Percentiles rank a stretch among this genome's conserved stretches.
phyloP scores from a whole-genome alignment of 2,797 vertebrate species.

The Mycteria americana region DNA sequence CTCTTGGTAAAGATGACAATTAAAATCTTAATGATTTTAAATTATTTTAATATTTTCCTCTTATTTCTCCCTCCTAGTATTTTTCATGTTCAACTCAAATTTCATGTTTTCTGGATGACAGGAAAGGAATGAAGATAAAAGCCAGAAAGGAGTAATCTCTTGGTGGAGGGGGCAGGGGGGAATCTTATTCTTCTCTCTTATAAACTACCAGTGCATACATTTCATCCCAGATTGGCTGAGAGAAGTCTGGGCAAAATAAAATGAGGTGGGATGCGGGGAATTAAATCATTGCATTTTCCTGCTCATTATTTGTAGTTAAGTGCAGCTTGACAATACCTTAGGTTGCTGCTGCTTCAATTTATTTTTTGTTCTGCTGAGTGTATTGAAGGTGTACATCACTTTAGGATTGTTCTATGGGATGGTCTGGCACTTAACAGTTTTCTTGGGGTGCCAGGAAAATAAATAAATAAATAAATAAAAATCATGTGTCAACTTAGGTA shows the following conservation, averaged over 20 bases:
- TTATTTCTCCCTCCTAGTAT: background rate
- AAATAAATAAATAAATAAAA: background rate
- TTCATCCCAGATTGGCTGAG: background rate
- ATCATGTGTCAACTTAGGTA: background rate
- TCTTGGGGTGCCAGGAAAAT: background rate
- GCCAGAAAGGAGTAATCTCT: background rate
- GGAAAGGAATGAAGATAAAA: background rate
- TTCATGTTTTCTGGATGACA: background rate
- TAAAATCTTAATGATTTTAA: background rate
- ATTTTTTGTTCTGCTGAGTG: background rate
- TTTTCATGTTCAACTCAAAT: background rate
- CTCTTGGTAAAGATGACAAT: background rate
- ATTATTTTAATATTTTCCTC: background rate
- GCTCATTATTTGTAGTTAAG: background rate
- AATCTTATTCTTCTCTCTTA: background rate
- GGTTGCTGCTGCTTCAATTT: background rate
- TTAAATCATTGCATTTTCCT: rapidly evolving
- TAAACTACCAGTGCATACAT: background rate
- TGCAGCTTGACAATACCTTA: background rate
- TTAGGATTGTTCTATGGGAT: background rate
- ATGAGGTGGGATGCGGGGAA: background rate
- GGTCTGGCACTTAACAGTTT: background rate
- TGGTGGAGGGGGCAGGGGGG: too few species aligned
- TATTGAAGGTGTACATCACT: background rate
- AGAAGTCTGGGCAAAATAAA: background rate